Evolutionary conservation across 2,113 vertebrate genomes (phyloP).

Genomic region (Opisthocomus hoazin): DNA sequence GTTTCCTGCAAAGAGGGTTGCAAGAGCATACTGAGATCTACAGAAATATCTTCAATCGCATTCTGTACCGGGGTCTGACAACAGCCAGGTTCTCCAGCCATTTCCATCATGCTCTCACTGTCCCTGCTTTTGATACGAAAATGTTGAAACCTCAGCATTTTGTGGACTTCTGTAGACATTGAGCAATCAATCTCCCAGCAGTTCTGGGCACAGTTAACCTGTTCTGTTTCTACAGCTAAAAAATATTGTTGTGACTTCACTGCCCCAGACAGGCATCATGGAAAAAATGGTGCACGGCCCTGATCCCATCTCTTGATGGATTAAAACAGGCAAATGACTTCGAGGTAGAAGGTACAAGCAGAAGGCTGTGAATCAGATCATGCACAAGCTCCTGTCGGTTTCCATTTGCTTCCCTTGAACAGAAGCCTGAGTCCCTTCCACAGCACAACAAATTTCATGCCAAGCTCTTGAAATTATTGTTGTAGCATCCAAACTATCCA

Average conservation of each 20-base stretch:
- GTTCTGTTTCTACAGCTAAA: background rate
- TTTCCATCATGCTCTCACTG: background rate
- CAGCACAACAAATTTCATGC: background rate
- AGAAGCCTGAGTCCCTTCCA: background rate
- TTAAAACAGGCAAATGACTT: background rate
- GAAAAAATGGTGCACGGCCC: background rate
- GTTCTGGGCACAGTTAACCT: background rate
- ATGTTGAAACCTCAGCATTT: background rate
- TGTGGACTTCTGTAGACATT: background rate
- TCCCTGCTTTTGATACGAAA: background rate
- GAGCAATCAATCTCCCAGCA: fast-evolving
- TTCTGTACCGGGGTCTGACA: background rate
- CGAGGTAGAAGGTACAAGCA: background rate
- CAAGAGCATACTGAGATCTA: background rate
- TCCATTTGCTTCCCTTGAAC: background rate
- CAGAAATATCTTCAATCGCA: background rate
- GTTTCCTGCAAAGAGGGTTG: background rate
- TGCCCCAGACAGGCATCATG: background rate
- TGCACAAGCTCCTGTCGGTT: background rate
- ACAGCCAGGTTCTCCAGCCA: background rate
- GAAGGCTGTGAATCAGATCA: background rate
- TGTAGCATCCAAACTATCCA: background rate
- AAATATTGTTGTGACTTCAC: background rate
- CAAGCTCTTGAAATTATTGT: background rate
- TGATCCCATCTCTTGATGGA: background rate